Evolutionary conservation across 2,113 vertebrate species (phyloP).

Genomic region (Pelecanus crispus): DNA sequence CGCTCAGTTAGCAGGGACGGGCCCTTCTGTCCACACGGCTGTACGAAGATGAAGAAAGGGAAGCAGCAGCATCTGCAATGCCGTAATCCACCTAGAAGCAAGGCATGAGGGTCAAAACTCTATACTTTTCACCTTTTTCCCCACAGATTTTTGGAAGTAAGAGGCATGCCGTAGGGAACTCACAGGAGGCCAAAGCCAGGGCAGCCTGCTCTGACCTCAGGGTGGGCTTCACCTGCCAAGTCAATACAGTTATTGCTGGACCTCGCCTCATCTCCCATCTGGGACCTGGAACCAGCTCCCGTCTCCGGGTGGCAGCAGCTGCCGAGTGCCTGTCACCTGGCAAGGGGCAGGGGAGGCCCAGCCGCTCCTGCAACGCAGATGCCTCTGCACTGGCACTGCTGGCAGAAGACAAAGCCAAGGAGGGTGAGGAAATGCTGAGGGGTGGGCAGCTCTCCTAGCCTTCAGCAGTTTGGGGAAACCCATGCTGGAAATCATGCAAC

Average conservation of each 20-base stretch:
- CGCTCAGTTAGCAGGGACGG: accelerated
- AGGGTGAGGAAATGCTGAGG: neutral
- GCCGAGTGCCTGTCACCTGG: neutral
- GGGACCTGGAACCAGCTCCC: neutral
- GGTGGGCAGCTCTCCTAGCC: neutral
- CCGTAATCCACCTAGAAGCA: neutral
- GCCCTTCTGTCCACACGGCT: neutral
- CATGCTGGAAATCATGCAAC: neutral
- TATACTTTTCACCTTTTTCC: neutral
- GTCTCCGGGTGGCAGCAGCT: accelerated
- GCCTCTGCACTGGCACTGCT: neutral
- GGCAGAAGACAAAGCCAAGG: neutral
- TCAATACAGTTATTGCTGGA: neutral
- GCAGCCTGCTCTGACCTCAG: accelerated
- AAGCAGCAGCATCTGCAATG: neutral
- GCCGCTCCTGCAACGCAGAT: accelerated
- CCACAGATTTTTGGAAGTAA: neutral
- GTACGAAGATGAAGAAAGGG: no score
- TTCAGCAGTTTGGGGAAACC: neutral
- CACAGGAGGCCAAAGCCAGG: neutral
- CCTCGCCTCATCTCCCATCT: neutral
- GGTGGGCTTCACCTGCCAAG: accelerated
- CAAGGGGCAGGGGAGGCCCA: accelerated
- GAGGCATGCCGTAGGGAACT: neutral
- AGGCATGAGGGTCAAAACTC: neutral